Evolutionary conservation across 1,140 invertebrate species (phyloP), one percentile per base, ranked within the genome.

Genomic region (Aricia agestis): DNA sequence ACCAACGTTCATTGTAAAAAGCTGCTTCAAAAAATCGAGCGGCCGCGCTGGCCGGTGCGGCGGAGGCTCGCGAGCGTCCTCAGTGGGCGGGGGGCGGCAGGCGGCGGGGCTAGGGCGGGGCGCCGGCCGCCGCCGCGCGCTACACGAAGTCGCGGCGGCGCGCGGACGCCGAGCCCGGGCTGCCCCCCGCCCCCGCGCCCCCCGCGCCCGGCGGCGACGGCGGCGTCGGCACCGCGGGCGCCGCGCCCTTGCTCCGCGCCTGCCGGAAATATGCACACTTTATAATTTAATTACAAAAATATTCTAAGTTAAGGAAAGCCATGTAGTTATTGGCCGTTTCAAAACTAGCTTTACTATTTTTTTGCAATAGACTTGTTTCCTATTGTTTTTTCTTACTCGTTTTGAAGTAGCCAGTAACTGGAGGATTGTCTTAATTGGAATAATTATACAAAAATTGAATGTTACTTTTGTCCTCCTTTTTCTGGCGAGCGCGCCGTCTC

Each of bases 41-140:
- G 11, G 63, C 1, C 11, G 25, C 32, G 11, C 17, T 19, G 36
- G 17, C 15, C 32, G 59, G 11, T 41, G 32, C 58, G 18, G 57
- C 18, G 32, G 41, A 13, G 18, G 67, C 17, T 66, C 18, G 5
- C 5, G 17, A 42, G 7, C 45, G 45, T 52, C 45, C 45, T 52
- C 11, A 15, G 45, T 9, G 36, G 45, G 45, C 45, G 45, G 11
- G 45, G 11, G 45, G 45, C 15, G 67, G 67, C 67, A 19, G 52
- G 13, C 52, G 57, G 52, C 31, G n/a, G 19, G 66, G 31, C 92
- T 97, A 97, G 96, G 25, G 96, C 85, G 96, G 96, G 91, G 74
- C 79, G 74, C 76, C 78, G 77, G 79, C 72, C 84, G 82, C 86
- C 82, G 80, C 81, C 79, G 80, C 79, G 80, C 84, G 86, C 86